Evolutionary conservation across 1,140 invertebrate genomes (phyloP).

Genomic region (Latrodectus geometricus): DNA sequence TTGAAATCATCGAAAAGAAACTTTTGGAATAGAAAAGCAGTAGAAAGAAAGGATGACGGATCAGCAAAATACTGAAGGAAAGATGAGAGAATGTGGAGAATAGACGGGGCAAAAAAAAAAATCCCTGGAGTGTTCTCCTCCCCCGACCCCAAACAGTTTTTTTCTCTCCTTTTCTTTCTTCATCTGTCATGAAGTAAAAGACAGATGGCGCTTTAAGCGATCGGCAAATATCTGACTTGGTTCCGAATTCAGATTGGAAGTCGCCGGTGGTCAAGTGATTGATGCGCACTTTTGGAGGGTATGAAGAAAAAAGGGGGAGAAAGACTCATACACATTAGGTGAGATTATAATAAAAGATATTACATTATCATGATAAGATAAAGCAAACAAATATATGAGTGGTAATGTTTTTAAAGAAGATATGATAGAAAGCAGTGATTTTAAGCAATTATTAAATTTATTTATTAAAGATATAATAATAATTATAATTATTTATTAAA

Average conservation of each 20-base stretch:
- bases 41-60: neutral
- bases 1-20: neutral
- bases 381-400: too few species aligned
- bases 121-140: neutral
- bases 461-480: too few species aligned
- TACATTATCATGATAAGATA: neutral
- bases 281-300: neutral
- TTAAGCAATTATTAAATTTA: too few species aligned
- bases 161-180: neutral
- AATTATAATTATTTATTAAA: too few species aligned
- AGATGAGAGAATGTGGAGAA: neutral
- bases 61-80: neutral
- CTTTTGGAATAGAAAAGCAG: neutral
- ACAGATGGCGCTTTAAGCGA: slow-evolving; percentile 55
- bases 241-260: neutral
- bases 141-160: neutral
- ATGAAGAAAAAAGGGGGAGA: neutral
- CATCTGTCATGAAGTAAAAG: slow-evolving; percentile 25
- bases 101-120: slow-evolving; percentile 2
- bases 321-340: too few species aligned
- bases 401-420: too few species aligned
- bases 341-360: neutral
- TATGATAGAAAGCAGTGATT: too few species aligned
- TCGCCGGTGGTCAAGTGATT: neutral
- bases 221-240: slow-evolving; percentile 48